Percentiles rank a stretch among this genome's conserved stretches.
Evolutionary conservation across 1,140 invertebrate species (phyloP).

Genomic region (Lepidostoma basale): DNA sequence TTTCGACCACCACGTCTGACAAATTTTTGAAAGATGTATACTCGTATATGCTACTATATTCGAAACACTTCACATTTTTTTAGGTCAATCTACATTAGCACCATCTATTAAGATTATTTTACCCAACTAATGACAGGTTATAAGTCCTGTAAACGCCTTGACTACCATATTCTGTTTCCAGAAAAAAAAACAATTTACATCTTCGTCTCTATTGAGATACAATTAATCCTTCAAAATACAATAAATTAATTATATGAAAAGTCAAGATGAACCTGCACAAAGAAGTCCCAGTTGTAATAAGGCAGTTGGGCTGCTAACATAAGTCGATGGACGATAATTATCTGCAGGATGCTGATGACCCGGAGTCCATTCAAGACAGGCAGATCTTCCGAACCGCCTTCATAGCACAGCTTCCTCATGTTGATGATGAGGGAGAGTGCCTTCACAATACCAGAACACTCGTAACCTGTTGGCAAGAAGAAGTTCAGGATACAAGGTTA

Average conservation of each 20-base stretch:
- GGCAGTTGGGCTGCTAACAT: slow-evolving; percentile 59
- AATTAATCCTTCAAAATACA: background rate
- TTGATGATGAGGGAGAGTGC: slow-evolving; percentile 6
- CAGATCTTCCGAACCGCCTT: slow-evolving; percentile 45
- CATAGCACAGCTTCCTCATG: slow-evolving; percentile 3
- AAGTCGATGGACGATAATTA: slow-evolving; percentile 60
- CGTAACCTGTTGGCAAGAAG: background rate
- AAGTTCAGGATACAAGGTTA: background rate
- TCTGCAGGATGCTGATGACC: slow-evolving; percentile 59
- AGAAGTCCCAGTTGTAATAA: slow-evolving; percentile 59
- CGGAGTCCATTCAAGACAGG: slow-evolving; percentile 60
- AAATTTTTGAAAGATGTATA: no score
- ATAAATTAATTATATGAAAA: background rate
- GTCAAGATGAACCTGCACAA: slow-evolving; percentile 56
- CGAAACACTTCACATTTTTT: no score
- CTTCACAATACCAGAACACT: background rate
- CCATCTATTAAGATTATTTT: no score
- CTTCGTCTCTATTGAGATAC: background rate
- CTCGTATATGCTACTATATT: no score
- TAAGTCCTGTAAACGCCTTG: no score
- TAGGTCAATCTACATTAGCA: no score
- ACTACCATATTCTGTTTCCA: no score
- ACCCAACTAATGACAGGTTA: no score
- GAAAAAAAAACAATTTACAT: background rate
- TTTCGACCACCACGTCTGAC: no score